Conservation (phyloP, 2,888 invertebrate genomes). For the Tetranychus truncatus region DNA sequence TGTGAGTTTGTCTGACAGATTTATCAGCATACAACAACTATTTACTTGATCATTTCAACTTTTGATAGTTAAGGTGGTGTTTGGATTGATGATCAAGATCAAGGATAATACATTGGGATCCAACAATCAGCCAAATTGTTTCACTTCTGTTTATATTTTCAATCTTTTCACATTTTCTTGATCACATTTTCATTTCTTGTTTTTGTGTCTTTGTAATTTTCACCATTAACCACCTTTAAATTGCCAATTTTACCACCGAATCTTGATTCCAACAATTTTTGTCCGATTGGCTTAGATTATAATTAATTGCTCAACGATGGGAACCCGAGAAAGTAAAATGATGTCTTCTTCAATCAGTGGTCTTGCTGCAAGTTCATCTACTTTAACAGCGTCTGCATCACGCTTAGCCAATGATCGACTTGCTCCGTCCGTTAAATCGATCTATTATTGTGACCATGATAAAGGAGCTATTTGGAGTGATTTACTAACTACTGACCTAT, state of each 20-base stretch:
- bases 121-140: not conserved
- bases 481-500: conserved; percentile 39
- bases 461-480: conserved; percentile 14
- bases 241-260: no score
- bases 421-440: not conserved
- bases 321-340: not conserved
- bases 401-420: not conserved
- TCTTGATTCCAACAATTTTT: no score
- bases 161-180: no score
- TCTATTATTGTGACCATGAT: conserved; percentile 3
- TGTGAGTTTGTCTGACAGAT: not conserved
- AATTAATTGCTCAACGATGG: not conserved
- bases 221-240: no score
- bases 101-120: not conserved
- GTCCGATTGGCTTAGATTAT: no score
- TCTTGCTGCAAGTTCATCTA: not conserved
- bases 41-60: not conserved
- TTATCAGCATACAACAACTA: no score
- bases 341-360: not conserved
- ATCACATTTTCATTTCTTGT: no score
- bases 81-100: not conserved
- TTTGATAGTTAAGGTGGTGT: not conserved
- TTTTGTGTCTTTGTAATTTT: no score
- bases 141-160: no score
- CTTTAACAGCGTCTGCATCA: not conserved